Conservation (phyloP, 2,888 invertebrate species). For the Drosophila affinis region DNA sequence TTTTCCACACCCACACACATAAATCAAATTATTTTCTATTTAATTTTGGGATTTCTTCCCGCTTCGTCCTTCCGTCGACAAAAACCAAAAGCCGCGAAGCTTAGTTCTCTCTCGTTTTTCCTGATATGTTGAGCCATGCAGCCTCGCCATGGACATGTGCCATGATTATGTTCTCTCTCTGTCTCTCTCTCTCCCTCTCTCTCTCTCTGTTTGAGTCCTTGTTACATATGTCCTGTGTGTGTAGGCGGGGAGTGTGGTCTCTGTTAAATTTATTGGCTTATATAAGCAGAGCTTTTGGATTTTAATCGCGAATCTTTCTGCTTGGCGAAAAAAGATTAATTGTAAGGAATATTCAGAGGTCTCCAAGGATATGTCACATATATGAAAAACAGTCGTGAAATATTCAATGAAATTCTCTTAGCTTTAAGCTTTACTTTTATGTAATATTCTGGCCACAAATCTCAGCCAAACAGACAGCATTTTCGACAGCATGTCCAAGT, state of each 20-base stretch:
- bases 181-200: not conserved
- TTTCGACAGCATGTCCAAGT: slow-evolving; percentile 23
- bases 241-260: not conserved
- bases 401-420: not conserved
- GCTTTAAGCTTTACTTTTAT: not conserved
- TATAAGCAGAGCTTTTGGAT: not conserved
- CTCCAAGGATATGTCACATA: not conserved
- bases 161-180: slow-evolving; percentile 17
- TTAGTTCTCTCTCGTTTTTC: slow-evolving; percentile 28
- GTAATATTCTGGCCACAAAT: slow-evolving; percentile 7
- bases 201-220: not conserved
- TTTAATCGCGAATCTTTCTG: not conserved
- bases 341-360: not conserved
- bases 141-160: slow-evolving; percentile 40
- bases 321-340: not conserved
- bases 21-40: slow-evolving; percentile 64
- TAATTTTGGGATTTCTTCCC: slow-evolving; percentile 53
- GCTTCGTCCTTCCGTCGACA: slow-evolving; percentile 22
- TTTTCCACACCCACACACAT: slow-evolving; percentile 34
- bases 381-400: not conserved
- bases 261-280: not conserved
- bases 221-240: slow-evolving; percentile 1
- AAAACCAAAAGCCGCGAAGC: slow-evolving; percentile 54
- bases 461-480: not conserved
- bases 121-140: slow-evolving; percentile 45